Percentiles rank a stretch among this genome's conserved stretches.
phyloP scores from a whole-genome alignment of 2,888 invertebrate genomes.

The Volucella inanis region DNA sequence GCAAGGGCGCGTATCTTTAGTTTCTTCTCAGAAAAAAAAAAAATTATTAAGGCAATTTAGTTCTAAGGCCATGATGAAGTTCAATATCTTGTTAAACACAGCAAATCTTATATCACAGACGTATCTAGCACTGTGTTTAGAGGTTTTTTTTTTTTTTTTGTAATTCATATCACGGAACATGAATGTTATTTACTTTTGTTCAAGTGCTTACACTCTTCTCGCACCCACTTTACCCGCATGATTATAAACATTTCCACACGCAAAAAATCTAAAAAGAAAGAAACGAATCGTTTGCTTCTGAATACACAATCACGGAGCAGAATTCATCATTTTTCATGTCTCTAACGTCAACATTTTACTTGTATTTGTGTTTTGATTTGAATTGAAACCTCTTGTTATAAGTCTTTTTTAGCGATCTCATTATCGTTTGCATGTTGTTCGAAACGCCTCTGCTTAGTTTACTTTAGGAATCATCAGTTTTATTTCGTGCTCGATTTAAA shows the following conservation, averaged over 20 bases:
- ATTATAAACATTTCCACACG: conserved; percentile 28
- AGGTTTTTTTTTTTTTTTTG: neutral
- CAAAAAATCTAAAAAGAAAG: conserved; percentile 11
- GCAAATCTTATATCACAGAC: neutral
- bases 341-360: conserved; percentile 35
- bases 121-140: conserved; percentile 3
- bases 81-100: neutral
- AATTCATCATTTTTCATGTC: conserved; percentile 15
- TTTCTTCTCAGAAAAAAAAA: no score
- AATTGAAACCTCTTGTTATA: conserved; percentile 32
- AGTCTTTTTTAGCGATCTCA: conserved; percentile 20
- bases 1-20: no score
- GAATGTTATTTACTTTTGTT: neutral
- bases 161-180: conserved; percentile 17
- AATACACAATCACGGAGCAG: conserved; percentile 14
- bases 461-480: conserved; percentile 24
- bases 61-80: no score
- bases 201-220: conserved; percentile 26
- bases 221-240: conserved; percentile 54
- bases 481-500: conserved; percentile 24
- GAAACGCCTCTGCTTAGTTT: neutral
- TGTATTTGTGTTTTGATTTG: conserved; percentile 51
- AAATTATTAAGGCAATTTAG: no score
- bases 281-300: conserved; percentile 22
- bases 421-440: neutral